Base-by-base conservation (phyloP, 2,888 invertebrate genomes). In the Pristionchus maxplancki region DNA sequence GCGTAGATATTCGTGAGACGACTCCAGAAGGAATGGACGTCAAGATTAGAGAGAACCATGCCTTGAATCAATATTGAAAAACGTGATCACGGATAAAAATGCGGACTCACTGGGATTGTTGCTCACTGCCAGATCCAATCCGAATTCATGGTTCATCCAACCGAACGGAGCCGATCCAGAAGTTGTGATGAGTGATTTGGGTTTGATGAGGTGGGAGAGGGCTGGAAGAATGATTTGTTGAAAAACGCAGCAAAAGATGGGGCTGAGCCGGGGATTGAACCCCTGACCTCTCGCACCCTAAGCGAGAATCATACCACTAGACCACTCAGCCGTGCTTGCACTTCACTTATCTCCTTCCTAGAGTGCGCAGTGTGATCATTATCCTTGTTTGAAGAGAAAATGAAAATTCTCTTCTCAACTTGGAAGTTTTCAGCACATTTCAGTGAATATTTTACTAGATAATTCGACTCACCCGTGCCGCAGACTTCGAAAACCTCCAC, bases 251-350 rank as follows among this genome's bases (percentile, higher is more conserved):
- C 58, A 89, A 89, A 87, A 87, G 6, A 8, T 83, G 67, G 90
- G 90, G 90, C 90, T 89, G 89, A 90, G 90, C 91, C 91, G 91
- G 91, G 91, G 91, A 91, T 91, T 89, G 92, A 92, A 89, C 92
- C 92, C 92, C 93, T 92, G 93, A 92, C 93, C 93, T 92, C 92
- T 93, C 93, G 93, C 92, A 92, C 92, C 92, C 93, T 89, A 92
- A 92, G 92, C 92, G 93, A 93, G 92, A 93, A 92, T 92, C 92
- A 92, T 92, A 91, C 92, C 93, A 91, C 92, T 92, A 92, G 92
- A 92, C 71, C 71, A 71, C 71, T 71, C 71, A 71, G 71, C 71
- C 71, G 20, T 71, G 71, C 58, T 58, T 58, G 0, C 24, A 20
- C 64, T 9, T 64, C 13, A 1, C 64, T 64, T 64, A 64, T 64